A percentile compares a stretch with the other conserved stretches of the same genome.
These are phyloP conservation scores for Channa argus DNA, from an alignment of 2,113 vertebrate species.

Conservation along the genomic window DNA sequence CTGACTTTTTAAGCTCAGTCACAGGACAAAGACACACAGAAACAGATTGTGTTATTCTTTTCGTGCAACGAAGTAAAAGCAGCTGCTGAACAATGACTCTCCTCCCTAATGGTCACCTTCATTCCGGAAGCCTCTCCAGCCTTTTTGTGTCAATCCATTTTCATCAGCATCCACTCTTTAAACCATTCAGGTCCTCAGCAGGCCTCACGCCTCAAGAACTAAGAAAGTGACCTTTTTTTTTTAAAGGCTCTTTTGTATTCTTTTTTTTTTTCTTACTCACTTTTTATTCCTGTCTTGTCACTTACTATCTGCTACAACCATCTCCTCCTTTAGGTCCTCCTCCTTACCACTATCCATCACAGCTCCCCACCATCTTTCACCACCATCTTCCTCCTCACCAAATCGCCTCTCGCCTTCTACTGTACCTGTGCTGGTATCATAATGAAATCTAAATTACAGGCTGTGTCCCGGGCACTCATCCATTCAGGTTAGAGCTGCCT, in stretches of 20 bases:
- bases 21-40: neutral
- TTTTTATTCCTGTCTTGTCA: conserved; percentile 36
- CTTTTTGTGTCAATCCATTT: neutral
- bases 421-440: conserved; percentile 68
- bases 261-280: neutral
- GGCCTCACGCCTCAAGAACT: neutral
- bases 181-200: neutral
- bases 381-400: conserved; percentile 27
- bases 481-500: conserved; percentile 39
- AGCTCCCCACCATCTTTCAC: conserved; percentile 12
- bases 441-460: conserved; percentile 79
- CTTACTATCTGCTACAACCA: conserved; percentile 34
- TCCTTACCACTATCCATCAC: conserved; percentile 42
- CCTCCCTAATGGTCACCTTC: conserved; percentile 15
- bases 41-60: conserved; percentile 17
- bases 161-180: conserved; percentile 22
- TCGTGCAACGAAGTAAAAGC: neutral
- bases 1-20: conserved; percentile 4
- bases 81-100: neutral
- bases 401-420: conserved; percentile 40
- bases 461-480: conserved; percentile 56
- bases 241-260: neutral
- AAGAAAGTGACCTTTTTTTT: neutral
- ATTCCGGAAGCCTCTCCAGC: conserved; percentile 8
- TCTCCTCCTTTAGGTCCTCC: conserved; percentile 17